phyloP scores from a whole-genome alignment of 1,140 invertebrate genomes.

The Cardiocondyla obscurior region DNA sequence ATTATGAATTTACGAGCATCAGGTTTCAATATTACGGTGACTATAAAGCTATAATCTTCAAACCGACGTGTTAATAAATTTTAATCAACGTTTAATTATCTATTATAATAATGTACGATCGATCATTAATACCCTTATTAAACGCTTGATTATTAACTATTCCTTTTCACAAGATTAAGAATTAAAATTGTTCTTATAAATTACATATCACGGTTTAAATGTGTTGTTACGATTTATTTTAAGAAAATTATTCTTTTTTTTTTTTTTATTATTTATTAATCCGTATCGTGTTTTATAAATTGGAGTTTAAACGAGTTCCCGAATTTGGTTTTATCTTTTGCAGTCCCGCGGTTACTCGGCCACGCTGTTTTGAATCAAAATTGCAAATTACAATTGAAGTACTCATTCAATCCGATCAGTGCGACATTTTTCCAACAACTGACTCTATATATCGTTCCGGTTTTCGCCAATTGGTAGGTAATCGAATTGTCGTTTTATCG shows the following conservation, averaged over 20 bases:
- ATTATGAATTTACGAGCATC: constrained; percentile 14
- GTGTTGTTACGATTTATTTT: no score
- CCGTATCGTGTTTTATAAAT: not conserved
- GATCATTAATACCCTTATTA: no score
- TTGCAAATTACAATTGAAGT: constrained; percentile 28
- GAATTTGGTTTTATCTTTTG: not conserved
- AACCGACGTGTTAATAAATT: not conserved
- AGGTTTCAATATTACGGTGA: not conserved
- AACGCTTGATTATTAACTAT: no score
- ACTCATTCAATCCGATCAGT: constrained; percentile 20
- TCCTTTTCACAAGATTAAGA: no score
- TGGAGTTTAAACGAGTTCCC: not conserved
- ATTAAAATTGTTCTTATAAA: not conserved
- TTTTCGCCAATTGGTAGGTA: constrained; percentile 14
- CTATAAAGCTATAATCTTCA: not conserved
- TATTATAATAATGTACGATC: not conserved
- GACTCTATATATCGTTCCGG: not conserved
- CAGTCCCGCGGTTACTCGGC: constrained; percentile 7
- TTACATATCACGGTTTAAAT: not conserved
- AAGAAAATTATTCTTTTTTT: no score
- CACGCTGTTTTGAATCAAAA: constrained; percentile 26
- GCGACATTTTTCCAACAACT: constrained; percentile 17
- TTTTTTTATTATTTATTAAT: constrained; percentile 21
- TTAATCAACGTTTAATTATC: not conserved
- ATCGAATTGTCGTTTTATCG: constrained; percentile 26